Evolutionary conservation across 2,113 vertebrate genomes (phyloP).

Genomic region (Sardina pilchardus): DNA sequence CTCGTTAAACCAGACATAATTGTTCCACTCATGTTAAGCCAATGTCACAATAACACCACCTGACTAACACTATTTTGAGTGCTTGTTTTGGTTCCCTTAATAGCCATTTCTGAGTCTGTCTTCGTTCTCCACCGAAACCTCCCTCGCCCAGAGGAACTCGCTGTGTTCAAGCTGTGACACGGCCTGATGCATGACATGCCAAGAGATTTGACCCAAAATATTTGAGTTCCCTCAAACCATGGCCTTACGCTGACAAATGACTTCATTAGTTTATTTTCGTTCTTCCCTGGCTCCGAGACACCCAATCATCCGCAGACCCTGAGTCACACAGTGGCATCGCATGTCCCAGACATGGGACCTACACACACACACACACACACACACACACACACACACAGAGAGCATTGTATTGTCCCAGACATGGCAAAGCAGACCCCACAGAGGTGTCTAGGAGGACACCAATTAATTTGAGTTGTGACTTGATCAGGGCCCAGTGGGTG

Average conservation of each 20-base stretch:
- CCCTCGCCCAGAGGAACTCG: not conserved
- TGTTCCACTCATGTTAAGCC: no score
- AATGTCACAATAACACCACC: no score
- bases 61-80: no score
- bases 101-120: not conserved
- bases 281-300: not conserved
- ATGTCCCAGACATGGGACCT: not conserved
- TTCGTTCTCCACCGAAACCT: not conserved
- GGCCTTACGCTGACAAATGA: not conserved
- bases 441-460: conserved; percentile 31
- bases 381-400: no score
- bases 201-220: not conserved
- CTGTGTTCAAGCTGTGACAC: not conserved
- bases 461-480: conserved; percentile 46
- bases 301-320: not conserved
- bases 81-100: no score
- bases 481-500: conserved; percentile 38
- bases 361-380: no score
- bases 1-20: no score
- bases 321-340: not conserved
- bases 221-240: not conserved
- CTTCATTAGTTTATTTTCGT: conserved; percentile 3
- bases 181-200: not conserved
- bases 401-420: not conserved
- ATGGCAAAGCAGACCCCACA: conserved; percentile 5